Evolutionary conservation across 1,140 invertebrate species (phyloP).

Genomic region (Ladona fulva): DNA sequence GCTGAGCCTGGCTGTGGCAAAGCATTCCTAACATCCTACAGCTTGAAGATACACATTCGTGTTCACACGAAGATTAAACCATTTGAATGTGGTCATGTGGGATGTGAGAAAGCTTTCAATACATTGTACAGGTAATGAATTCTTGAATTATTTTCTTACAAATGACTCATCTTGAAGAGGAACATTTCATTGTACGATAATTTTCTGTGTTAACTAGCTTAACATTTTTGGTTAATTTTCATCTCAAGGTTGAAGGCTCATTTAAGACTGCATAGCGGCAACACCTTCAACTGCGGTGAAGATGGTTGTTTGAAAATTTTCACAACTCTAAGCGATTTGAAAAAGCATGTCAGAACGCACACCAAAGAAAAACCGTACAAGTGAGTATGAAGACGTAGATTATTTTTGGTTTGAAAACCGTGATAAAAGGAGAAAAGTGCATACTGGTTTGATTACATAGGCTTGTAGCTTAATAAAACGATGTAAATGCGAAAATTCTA

Average conservation of each 20-base stretch:
- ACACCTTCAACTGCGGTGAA: conserved; percentile 88
- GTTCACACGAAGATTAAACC: conserved; percentile 93
- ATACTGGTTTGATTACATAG: no score
- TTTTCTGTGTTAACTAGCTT: no score
- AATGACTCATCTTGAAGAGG: no score
- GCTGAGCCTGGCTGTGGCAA: conserved; percentile 79
- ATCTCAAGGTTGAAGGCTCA: conserved; percentile 72
- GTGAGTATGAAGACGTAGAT: conserved; percentile 45
- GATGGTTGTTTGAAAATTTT: conserved; percentile 83
- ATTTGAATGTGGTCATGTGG: conserved; percentile 64
- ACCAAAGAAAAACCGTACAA: conserved; percentile 87
- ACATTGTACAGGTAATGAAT: conserved; percentile 69
- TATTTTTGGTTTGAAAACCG: conserved; percentile 13
- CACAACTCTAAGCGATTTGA: conserved; percentile 85
- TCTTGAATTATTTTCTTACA: not conserved
- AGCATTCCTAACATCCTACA: conserved; percentile 89
- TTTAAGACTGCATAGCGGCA: conserved; percentile 82
- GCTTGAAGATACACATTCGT: conserved; percentile 86
- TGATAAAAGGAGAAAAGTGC: conserved; percentile 15
- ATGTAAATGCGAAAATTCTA: no score
- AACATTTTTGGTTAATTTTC: conserved; percentile 19
- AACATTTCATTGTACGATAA: no score
- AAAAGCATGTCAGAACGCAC: conserved; percentile 86
- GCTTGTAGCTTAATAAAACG: no score
- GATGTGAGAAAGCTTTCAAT: conserved; percentile 88